Conservation (phyloP, 2,888 invertebrate species). For the Furcula furcula region DNA sequence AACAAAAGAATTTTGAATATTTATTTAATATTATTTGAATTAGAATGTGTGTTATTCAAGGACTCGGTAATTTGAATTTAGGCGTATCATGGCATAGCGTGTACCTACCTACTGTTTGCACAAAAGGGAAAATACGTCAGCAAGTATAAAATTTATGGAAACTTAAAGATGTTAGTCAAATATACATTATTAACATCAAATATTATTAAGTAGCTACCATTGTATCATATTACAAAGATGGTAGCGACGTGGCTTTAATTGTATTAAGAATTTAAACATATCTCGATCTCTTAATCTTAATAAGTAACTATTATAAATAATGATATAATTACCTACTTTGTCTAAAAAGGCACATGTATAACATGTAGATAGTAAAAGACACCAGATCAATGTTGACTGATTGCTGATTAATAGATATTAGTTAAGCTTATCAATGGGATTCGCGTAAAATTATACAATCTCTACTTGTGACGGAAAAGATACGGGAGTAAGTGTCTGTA, state of each 20-base stretch:
- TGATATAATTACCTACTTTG: too few species aligned
- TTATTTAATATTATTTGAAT: conserved; percentile 13
- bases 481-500: conserved; percentile 15
- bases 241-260: too few species aligned
- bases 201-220: too few species aligned
- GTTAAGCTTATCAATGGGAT: conserved; percentile 7
- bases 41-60: conserved; percentile 28
- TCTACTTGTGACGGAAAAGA: conserved; percentile 9
- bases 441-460: conserved; percentile 20
- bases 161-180: neutral
- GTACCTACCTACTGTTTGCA: conserved; percentile 5
- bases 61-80: conserved; percentile 9
- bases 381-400: conserved; percentile 11
- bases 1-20: conserved; percentile 8
- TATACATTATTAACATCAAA: too few species aligned
- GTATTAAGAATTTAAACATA: too few species aligned
- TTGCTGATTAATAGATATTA: conserved; percentile 14
- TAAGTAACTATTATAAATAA: too few species aligned
- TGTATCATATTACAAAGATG: too few species aligned
- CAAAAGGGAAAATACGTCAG: conserved; percentile 7
- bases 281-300: too few species aligned
- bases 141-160: neutral
- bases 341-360: too few species aligned
- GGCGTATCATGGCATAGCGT: conserved; percentile 2
- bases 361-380: too few species aligned